These are phyloP conservation scores for Thamnophis sirtalis DNA, from an alignment of 2,113 vertebrate genomes.

Conservation along the genomic window DNA sequence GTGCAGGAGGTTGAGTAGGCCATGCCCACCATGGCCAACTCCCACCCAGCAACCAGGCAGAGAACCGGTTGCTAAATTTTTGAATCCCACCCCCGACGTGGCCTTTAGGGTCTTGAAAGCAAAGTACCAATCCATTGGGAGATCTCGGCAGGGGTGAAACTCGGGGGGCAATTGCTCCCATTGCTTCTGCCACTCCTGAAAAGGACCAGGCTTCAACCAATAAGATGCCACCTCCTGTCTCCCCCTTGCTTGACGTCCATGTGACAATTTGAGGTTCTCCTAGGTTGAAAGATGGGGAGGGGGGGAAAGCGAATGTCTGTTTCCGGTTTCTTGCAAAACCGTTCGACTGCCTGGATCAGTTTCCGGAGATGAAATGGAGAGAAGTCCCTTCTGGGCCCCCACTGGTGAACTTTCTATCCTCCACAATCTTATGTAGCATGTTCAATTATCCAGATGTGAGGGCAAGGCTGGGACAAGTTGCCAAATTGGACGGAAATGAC, in stretches of 20 bases:
- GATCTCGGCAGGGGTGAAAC: not conserved
- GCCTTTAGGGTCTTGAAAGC: not conserved
- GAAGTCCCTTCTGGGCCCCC: accelerated
- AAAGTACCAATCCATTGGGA: not conserved
- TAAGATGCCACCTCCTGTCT: not conserved
- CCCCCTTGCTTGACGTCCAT: not conserved
- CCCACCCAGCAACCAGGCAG: too few species aligned
- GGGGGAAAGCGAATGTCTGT: not conserved
- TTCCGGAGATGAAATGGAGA: not conserved
- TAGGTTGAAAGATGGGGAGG: not conserved
- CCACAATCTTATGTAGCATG: not conserved
- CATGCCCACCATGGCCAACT: too few species aligned
- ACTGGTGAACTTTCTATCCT: not conserved
- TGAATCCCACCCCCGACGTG: too few species aligned
- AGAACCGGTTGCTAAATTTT: too few species aligned
- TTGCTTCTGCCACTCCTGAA: not conserved
- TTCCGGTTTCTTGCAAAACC: not conserved
- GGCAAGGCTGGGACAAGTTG: not conserved
- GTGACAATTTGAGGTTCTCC: not conserved
- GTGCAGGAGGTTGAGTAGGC: too few species aligned
- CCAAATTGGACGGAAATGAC: not conserved
- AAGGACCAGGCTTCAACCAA: not conserved
- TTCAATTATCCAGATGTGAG: not conserved
- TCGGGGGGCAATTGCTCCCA: not conserved
- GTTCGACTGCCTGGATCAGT: not conserved